These are phyloP conservation scores for Sinhomidia bicolor DNA, from an alignment of 2,888 invertebrate species.

Conservation along the genomic window DNA sequence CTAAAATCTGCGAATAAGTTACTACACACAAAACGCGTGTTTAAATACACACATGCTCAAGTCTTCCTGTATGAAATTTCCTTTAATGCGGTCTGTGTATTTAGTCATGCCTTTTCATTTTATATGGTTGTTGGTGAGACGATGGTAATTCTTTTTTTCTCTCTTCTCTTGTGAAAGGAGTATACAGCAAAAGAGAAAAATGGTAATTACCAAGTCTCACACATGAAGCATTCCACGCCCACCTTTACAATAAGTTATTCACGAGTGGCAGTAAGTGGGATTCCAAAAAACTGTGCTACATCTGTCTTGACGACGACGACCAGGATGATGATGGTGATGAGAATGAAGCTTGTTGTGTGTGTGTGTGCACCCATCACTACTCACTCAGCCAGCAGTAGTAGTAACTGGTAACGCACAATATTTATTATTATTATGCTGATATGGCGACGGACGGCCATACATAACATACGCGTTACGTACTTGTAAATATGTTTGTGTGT, in stretches of 20 bases:
- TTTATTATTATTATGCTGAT: constrained; percentile 15
- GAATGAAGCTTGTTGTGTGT: not conserved
- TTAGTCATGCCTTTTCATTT: not conserved
- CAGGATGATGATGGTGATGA: constrained; percentile 11
- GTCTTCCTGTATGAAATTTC: not conserved
- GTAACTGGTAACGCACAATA: not conserved
- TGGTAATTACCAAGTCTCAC: constrained; percentile 72
- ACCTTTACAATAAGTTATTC: constrained; percentile 63
- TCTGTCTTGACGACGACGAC: constrained; percentile 47
- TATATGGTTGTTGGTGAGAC: not conserved
- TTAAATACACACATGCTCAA: not conserved
- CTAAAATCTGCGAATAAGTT: constrained; percentile 26
- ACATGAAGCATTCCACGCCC: constrained; percentile 71
- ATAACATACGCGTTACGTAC: too few relatives aligned
- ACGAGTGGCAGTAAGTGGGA: constrained; percentile 40
- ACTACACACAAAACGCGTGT: not conserved
- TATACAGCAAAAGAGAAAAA: constrained; percentile 62
- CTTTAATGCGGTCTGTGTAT: not conserved
- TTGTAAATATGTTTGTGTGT: not conserved
- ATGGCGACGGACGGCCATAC: too few relatives aligned
- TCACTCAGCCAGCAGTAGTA: not conserved
- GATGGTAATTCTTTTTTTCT: constrained; percentile 14
- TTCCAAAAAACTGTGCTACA: constrained; percentile 53
- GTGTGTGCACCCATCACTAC: constrained; percentile 37
- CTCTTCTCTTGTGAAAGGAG: constrained; percentile 28